These are phyloP conservation scores for Cosmia pyralina DNA, from an alignment of 2,888 invertebrate species.

Conservation along the genomic window DNA sequence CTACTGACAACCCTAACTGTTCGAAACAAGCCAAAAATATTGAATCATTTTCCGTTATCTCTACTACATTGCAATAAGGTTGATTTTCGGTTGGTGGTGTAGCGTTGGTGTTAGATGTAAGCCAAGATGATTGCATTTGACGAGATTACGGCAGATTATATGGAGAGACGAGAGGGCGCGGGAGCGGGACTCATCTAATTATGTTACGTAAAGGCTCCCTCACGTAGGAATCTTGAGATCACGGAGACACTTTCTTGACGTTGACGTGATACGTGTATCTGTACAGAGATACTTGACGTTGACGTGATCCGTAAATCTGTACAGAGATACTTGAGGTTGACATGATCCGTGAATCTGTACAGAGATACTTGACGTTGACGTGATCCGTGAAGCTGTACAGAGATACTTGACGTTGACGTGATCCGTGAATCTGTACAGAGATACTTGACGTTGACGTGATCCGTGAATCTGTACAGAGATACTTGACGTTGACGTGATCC, in stretches of 20 bases:
- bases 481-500: neutral
- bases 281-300: neutral
- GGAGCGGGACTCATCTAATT: conserved; percentile 74
- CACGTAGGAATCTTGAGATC: conserved; percentile 1
- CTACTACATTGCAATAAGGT: conserved; percentile 53
- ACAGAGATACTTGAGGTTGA: neutral
- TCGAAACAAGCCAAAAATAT: conserved; percentile 48
- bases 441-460: conserved; percentile 1
- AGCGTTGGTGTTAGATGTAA: conserved; percentile 53
- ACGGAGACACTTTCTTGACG: too few species aligned
- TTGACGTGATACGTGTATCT: too few species aligned
- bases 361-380: neutral
- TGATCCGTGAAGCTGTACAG: neutral
- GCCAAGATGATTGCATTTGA: conserved; percentile 72
- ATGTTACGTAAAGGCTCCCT: conserved; percentile 52
- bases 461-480: neutral
- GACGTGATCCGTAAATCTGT: neutral
- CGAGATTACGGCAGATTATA: conserved; percentile 76
- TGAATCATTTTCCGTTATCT: conserved; percentile 18
- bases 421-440: neutral
- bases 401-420: conserved; percentile 2
- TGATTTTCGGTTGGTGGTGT: conserved; percentile 44
- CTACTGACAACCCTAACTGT: conserved; percentile 73
- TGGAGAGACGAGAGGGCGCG: conserved; percentile 54
- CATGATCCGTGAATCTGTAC: neutral